These are phyloP conservation scores for Fringilla coelebs DNA, from an alignment of 2,797 vertebrate genomes.

Conservation along the genomic window DNA sequence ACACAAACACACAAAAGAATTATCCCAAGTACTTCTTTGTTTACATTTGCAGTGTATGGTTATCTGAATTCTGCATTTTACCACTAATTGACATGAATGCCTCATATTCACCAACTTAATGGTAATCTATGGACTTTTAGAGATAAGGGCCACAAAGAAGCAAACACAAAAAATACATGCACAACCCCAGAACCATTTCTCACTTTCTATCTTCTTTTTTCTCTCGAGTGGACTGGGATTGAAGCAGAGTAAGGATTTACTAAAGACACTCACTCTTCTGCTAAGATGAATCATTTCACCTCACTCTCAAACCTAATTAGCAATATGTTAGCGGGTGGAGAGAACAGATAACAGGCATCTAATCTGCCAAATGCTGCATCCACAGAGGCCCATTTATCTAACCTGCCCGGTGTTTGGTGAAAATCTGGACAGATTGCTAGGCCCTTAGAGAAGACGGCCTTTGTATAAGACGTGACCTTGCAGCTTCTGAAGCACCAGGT, in stretches of 20 bases:
- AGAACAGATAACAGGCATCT: slow-evolving; percentile 58
- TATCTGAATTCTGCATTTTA: not conserved
- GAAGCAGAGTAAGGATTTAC: slow-evolving; percentile 33
- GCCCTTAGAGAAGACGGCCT: not conserved
- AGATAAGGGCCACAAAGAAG: not conserved
- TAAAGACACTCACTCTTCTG: slow-evolving; percentile 24
- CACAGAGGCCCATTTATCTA: slow-evolving; percentile 52
- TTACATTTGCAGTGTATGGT: not conserved
- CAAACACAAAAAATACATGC: not conserved
- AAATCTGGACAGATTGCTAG: slow-evolving; percentile 49
- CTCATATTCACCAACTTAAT: not conserved
- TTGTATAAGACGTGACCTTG: not conserved
- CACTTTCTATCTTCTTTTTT: not conserved
- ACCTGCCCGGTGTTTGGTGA: not conserved
- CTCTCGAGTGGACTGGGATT: not conserved
- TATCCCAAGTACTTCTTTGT: not conserved
- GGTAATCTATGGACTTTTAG: not conserved
- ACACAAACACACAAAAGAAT: not conserved
- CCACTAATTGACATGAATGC: not conserved
- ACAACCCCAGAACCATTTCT: not conserved
- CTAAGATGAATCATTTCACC: slow-evolving; percentile 58
- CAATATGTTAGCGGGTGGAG: slow-evolving; percentile 54
- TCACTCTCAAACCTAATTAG: slow-evolving; percentile 50
- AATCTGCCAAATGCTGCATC: slow-evolving; percentile 52
- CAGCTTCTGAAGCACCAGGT: not conserved